Evolutionary conservation across 2,113 vertebrate species (phyloP), one percentile per base, ranked within the genome.

Genomic region (Abramis brama): DNA sequence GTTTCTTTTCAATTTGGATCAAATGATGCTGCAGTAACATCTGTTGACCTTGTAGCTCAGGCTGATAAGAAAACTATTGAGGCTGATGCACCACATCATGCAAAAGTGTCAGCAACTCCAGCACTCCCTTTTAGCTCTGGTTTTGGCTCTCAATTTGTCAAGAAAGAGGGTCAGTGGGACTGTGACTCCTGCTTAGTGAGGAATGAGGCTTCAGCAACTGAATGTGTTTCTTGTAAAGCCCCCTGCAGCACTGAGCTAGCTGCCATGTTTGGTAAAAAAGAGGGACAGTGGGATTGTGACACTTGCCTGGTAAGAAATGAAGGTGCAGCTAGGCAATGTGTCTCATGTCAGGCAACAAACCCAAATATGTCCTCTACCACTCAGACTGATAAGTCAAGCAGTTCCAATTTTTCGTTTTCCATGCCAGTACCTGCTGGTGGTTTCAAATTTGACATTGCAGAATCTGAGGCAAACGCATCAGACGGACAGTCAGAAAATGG

Each of bases 391-490:
- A 95, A 93, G 50, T 23, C 91, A 73, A 94, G 92, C 89, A 93
- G 94, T 75, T 93, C 94, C 55, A 93, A 93, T 17, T 98, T 98
- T 91, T 96, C 91, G 59, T 97, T 98, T 93, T 93, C 96, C 79
- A 91, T 95, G 90, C 92, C 95, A 50, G 87, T 71, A 23, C 25
- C 94, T 88, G 4, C 91, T 78, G 90, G 85, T 45, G 95, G 94
- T 8, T 97, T 97, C 91, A 98, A 96, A 87, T 99, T 99, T 95
- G 97, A 97, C 25, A 94, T 96, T 93, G 93, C 95, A 77, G 97
- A 97, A 0, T 8, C 92, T 82, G 94, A 92, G 83, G 75, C 86
- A 1, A 73, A 90, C 73, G 66, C 79, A 30, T 7, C 82, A 62
- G 92, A 91, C 33, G 86, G 86, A 77, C 91, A 91, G 64, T 60